Evolutionary conservation across 2,797 vertebrate genomes (phyloP), one percentile per base, ranked within the genome.

Genomic region (Phyllotis vaccarum): DNA sequence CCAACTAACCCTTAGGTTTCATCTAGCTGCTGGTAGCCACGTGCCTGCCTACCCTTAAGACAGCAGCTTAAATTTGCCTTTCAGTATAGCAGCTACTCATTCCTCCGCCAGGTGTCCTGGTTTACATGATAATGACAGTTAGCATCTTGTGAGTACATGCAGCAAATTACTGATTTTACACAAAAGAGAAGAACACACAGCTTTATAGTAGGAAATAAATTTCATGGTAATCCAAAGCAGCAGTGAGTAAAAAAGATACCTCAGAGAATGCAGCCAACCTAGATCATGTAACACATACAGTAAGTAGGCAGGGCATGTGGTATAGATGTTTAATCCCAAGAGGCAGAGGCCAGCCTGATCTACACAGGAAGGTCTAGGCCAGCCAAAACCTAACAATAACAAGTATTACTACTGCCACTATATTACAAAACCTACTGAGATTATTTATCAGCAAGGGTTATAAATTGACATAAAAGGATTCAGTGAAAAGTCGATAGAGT

Each of bases 201-300:
- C 22, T 95, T 74, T 88, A 66, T 11, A 68, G 40, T 29, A 94
- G 19, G 76, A 88, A 94, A 56, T 79, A 9, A 27, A 86, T 56
- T 96, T 87, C 40, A 64, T n/a, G 78, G 81, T 58, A 87, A 79
- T 46, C 31, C 62, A 92, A 70, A 86, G 40, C 7, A 89, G 40
- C 72, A 76, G 40, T 2, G n/a, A 96, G 40, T n/a, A 75, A 66
- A 80, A 34, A 31, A 78, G n/a, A 14, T 70, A 17, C 27, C 82
- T 93, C 43, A 94, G n/a, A n/a, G 19, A 93, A 93, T 22, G 86
- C 78, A 43, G 24, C 7, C 21, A 68, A 81, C 0, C 0, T 2
- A 93, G 60, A 81, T 40, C 17, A 46, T 83, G 10, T 37, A 56
- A 79, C 16, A 60, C 21, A 79, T 54, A 40, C 4, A 90, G 80